Conservation (phyloP, 2,888 invertebrate species). For the Microdon myrmicae region DNA sequence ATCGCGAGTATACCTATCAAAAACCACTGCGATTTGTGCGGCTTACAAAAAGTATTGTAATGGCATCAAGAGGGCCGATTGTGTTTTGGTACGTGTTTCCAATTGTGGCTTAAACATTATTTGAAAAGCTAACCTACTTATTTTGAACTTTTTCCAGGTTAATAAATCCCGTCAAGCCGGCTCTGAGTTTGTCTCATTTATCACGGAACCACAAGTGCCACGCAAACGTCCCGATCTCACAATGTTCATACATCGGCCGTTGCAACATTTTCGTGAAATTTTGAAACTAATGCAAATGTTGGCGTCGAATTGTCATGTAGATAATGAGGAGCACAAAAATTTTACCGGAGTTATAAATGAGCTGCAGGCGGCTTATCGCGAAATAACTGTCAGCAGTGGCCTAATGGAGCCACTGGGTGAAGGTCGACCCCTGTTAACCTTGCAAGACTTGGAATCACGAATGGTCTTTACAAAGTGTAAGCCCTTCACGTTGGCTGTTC, state of each 20-base stretch:
- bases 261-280: constrained; percentile 81
- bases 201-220: constrained; percentile 84
- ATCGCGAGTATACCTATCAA: constrained; percentile 77
- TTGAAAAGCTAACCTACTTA: constrained; percentile 5
- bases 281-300: constrained; percentile 72
- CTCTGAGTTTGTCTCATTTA: constrained; percentile 81
- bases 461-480: constrained; percentile 91
- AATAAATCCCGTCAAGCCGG: constrained; percentile 79
- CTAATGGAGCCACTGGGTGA: constrained; percentile 88
- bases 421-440: constrained; percentile 81
- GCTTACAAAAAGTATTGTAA: constrained; percentile 85
- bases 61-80: constrained; percentile 86
- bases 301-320: constrained; percentile 65
- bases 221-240: constrained; percentile 85
- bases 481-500: constrained; percentile 85
- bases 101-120: constrained; percentile 4
- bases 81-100: constrained; percentile 76
- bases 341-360: constrained; percentile 66
- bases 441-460: constrained; percentile 86
- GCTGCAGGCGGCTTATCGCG: constrained; percentile 76
- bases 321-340: constrained; percentile 66
- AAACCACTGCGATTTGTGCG: constrained; percentile 78
- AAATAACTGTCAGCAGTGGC: constrained; percentile 84
- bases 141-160: constrained; percentile 64
- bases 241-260: constrained; percentile 83